Conservation (phyloP, 2,113 vertebrate species). For the Climacteris rufus region DNA sequence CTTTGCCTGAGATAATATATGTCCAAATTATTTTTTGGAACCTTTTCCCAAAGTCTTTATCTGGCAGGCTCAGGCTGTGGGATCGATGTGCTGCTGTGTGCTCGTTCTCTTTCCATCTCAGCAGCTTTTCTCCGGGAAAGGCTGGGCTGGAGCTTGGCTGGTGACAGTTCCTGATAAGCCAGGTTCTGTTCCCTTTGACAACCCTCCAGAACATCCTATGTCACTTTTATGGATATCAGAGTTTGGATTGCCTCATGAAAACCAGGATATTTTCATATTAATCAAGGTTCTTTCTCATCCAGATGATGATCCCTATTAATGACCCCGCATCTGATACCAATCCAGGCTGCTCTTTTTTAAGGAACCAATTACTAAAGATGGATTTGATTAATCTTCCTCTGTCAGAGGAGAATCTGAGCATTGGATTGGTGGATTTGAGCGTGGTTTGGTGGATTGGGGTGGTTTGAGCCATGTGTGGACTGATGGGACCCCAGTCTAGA, state of each 20-base stretch:
- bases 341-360: background rate
- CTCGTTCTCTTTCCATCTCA: background rate
- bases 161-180: slow-evolving; percentile 2
- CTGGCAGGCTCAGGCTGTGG: slow-evolving; percentile 48
- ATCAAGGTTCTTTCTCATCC: background rate
- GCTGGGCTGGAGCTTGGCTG: slow-evolving; percentile 6
- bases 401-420: background rate
- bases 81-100: slow-evolving; percentile 24
- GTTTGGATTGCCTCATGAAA: background rate
- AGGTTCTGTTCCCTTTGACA: background rate
- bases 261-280: background rate
- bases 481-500: background rate
- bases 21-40: slow-evolving; percentile 32
- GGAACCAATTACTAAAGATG: background rate
- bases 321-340: background rate
- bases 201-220: background rate
- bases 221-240: background rate
- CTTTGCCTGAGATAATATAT: background rate
- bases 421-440: no score
- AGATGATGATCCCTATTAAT: background rate
- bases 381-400: background rate
- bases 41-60: slow-evolving; percentile 45
- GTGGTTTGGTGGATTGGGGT: background rate
- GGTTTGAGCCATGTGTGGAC: background rate
- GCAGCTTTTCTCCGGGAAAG: background rate